A percentile compares a stretch with the other conserved stretches of the same genome.
Conservation (phyloP, 92 coral and sea anemone genomes). For the Epizoanthus stellaris region DNA sequence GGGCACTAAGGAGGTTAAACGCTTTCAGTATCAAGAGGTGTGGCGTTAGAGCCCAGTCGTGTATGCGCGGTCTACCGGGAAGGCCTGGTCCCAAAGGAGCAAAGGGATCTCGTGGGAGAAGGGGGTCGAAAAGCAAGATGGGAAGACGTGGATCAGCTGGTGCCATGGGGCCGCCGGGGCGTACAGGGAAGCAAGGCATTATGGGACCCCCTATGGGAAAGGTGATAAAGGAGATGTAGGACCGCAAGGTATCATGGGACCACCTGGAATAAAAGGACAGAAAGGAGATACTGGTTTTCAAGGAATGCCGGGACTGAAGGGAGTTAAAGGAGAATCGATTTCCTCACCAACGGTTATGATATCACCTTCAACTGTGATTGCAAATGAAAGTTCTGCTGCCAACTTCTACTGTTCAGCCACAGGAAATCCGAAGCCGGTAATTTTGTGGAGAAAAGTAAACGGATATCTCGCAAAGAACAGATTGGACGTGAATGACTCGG, state of each 20-base stretch:
- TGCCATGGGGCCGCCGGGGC: background rate
- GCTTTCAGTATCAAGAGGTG: background rate
- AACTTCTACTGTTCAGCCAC: conserved; percentile 10
- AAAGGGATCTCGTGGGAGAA: too few species aligned
- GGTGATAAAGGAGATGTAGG: background rate
- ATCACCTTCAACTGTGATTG: conserved; percentile 5
- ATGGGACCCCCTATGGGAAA: background rate
- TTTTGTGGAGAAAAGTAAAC: conserved; percentile 11
- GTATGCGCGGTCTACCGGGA: too few species aligned
- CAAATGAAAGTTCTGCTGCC: background rate
- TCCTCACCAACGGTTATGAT: background rate
- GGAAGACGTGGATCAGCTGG: background rate
- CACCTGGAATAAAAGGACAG: background rate
- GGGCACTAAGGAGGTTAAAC: background rate
- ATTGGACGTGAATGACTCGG: too few species aligned
- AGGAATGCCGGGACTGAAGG: too few species aligned
- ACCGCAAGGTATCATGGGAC: background rate
- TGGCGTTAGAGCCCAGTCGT: too few species aligned
- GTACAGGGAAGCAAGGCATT: background rate
- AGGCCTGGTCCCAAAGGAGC: too few species aligned
- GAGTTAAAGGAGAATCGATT: too few species aligned
- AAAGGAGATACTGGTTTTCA: background rate
- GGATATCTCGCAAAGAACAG: background rate
- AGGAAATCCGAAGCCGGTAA: conserved; percentile 17
- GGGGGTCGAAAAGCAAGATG: too few species aligned